Percentiles rank a stretch among this genome's conserved stretches.
Evolutionary conservation across 53 echinoderm and acorn worm species (phyloP).

Genomic region (Arbacia lixula): DNA sequence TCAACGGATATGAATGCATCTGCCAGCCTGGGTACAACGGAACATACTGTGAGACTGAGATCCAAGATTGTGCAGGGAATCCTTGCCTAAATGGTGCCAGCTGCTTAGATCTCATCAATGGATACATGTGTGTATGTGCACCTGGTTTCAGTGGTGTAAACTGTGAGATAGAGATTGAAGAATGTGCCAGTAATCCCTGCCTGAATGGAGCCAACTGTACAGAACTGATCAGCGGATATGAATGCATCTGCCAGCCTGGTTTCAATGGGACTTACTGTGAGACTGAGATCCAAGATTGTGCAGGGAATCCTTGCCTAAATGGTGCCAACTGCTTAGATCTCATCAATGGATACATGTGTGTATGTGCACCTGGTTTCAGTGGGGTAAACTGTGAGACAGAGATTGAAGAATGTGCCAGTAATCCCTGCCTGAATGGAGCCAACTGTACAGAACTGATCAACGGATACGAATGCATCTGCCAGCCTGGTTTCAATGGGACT

Average conservation of each 20-base stretch:
- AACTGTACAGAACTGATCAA: constrained; percentile 23
- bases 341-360: constrained; percentile 56
- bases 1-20: neutral
- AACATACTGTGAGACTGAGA: constrained; percentile 57
- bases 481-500: constrained; percentile 7
- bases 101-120: constrained; percentile 72
- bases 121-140: constrained; percentile 70
- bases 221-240: constrained; percentile 61
- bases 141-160: constrained; percentile 60
- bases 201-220: constrained; percentile 74
- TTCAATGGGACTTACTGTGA: constrained; percentile 73
- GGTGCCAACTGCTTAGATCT: constrained; percentile 68
- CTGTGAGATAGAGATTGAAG: constrained; percentile 72
- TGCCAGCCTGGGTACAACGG: constrained; percentile 42
- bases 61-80: constrained; percentile 60
- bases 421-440: constrained; percentile 27
- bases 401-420: constrained; percentile 18
- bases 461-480: constrained; percentile 13
- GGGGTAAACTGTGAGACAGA: constrained; percentile 60
- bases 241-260: constrained; percentile 66
- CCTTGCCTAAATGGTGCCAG: constrained; percentile 75
- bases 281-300: constrained; percentile 70
- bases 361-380: constrained; percentile 59
- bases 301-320: constrained; percentile 75
- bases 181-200: constrained; percentile 75